These are phyloP conservation scores for Stenolophus ochropezus DNA, from an alignment of 2,888 invertebrate genomes.

Conservation along the genomic window DNA sequence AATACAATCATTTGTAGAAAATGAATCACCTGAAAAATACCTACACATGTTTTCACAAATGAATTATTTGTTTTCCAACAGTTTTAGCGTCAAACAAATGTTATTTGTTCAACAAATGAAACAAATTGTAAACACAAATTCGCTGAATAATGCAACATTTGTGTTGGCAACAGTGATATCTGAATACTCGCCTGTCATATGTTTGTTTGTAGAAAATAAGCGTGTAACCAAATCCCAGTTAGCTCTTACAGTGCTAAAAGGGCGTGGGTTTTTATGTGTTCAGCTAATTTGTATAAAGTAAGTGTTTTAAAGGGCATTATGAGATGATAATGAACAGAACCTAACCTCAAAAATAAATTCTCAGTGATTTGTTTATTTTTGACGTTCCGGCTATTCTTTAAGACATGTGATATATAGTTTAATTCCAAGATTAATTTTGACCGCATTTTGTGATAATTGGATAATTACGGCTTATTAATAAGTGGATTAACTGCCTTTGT, in stretches of 20 bases:
- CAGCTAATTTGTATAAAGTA: constrained; percentile 38
- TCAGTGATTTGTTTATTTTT: no score
- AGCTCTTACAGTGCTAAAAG: constrained; percentile 14
- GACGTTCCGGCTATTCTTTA: no score
- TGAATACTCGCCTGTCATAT: neutral
- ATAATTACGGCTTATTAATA: neutral
- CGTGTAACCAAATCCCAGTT: constrained; percentile 17
- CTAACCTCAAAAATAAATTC: no score
- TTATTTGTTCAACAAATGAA: neutral
- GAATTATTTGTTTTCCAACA: neutral
- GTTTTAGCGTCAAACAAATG: neutral
- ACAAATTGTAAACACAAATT: neutral
- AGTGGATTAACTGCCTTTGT: neutral
- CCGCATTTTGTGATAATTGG: neutral
- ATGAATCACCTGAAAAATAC: no score
- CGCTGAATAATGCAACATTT: neutral
- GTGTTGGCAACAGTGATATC: neutral
- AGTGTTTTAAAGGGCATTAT: constrained; percentile 37
- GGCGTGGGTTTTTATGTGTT: constrained; percentile 38
- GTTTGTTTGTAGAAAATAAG: constrained; percentile 7
- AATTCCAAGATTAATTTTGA: neutral
- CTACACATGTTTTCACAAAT: neutral
- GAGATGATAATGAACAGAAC: constrained; percentile 38
- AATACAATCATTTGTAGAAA: no score
- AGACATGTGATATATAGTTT: no score